These are phyloP conservation scores for Chionomys nivalis DNA, from an alignment of 2,113 vertebrate species.

Conservation along the genomic window DNA sequence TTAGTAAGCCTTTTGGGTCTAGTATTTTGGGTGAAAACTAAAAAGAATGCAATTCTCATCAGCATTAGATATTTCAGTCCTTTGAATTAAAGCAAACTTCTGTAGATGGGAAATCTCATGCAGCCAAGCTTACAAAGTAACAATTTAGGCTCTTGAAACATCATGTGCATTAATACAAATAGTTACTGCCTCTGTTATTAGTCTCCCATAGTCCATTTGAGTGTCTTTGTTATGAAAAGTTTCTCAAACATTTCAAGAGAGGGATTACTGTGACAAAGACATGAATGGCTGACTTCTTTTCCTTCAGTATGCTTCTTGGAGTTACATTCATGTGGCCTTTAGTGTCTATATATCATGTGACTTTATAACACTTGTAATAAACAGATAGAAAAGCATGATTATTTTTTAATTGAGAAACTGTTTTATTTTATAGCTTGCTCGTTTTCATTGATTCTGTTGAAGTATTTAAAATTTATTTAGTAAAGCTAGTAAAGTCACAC, in stretches of 20 bases:
- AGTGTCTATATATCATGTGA: not conserved
- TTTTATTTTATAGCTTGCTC: not conserved
- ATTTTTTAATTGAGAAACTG: constrained; percentile 26
- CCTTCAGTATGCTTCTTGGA: constrained; percentile 8
- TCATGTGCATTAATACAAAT: not conserved
- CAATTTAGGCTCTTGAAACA: not conserved
- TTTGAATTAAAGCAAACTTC: constrained; percentile 2
- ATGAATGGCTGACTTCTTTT: not conserved
- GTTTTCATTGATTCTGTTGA: constrained; percentile 36
- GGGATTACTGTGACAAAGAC: not conserved
- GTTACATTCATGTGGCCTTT: not conserved
- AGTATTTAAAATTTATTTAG: constrained; percentile 73
- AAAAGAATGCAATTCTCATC: constrained; percentile 13
- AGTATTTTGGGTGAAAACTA: not conserved
- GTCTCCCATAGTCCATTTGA: not conserved
- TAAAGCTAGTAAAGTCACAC: constrained; percentile 63
- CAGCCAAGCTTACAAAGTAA: not conserved
- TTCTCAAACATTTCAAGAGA: constrained; percentile 14
- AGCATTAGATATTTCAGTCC: constrained; percentile 11
- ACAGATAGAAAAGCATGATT: not conserved
- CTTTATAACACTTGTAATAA: constrained; percentile 40
- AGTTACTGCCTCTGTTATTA: not conserved
- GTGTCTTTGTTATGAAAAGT: not conserved
- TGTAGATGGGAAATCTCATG: not conserved
- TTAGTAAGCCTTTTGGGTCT: not conserved